These are phyloP conservation scores for Pteronotus mesoamericanus DNA, from an alignment of 2,797 vertebrate species.

Conservation along the genomic window DNA sequence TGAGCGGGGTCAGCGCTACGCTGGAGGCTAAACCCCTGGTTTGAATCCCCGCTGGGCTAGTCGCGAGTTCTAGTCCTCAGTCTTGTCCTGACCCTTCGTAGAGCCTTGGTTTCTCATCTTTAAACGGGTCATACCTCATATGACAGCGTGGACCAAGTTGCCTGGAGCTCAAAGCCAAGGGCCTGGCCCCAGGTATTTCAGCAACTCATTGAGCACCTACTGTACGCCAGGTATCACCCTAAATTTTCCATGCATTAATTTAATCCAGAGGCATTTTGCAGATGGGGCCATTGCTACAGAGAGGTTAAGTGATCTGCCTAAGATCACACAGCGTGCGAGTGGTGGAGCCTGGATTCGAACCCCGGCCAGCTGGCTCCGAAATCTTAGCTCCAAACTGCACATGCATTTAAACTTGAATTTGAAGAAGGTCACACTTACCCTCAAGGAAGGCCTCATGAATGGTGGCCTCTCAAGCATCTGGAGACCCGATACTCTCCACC, in stretches of 20 bases:
- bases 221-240: background rate
- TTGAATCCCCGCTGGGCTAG: background rate
- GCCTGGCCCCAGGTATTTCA: background rate
- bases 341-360: background rate
- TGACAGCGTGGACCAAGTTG: too few species aligned
- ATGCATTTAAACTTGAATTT: background rate
- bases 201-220: background rate
- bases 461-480: background rate
- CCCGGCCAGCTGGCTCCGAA: background rate
- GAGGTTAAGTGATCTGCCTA: background rate
- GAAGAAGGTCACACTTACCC: background rate
- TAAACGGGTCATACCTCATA: background rate
- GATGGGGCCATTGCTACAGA: background rate
- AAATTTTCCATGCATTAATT: background rate
- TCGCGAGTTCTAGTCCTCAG: too few species aligned
- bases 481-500: background rate
- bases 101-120: background rate
- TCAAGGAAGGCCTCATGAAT: background rate
- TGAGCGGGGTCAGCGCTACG: background rate
- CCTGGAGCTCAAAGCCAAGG: background rate
- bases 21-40: background rate
- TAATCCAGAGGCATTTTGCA: background rate
- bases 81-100: background rate
- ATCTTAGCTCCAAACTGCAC: background rate
- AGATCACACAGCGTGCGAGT: background rate